These are phyloP conservation scores for Anthophora plumipes DNA, from an alignment of 2,888 invertebrate genomes.

Conservation along the genomic window DNA sequence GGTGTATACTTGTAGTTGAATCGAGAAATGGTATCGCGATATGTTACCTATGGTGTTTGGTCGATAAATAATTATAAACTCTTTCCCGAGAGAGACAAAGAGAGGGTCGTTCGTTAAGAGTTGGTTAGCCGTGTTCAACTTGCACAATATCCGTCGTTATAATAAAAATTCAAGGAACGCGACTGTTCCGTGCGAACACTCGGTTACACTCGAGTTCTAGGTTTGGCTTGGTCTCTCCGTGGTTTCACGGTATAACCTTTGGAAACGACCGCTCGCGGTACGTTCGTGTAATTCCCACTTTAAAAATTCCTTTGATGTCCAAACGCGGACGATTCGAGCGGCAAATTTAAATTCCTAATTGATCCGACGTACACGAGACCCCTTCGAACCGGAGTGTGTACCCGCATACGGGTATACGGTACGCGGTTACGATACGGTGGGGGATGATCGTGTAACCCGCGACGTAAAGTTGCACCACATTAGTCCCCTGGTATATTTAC, in stretches of 20 bases:
- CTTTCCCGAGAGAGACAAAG: not conserved
- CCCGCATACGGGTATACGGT: constrained; percentile 27
- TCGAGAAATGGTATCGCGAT: constrained; percentile 7
- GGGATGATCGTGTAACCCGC: constrained; percentile 75
- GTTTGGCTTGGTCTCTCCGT: not conserved
- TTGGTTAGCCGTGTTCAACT: not conserved
- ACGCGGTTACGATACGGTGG: constrained; percentile 41
- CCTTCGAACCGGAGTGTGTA: constrained; percentile 1
- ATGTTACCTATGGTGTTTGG: not conserved
- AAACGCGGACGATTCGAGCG: constrained; percentile 73
- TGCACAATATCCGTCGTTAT: not conserved
- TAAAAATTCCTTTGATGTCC: constrained; percentile 68
- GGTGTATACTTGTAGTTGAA: not conserved
- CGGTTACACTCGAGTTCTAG: not conserved
- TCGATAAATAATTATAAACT: not conserved
- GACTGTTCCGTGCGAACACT: constrained; percentile 10
- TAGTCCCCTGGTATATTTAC: constrained; percentile 80
- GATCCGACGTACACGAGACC: constrained; percentile 58
- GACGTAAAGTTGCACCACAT: constrained; percentile 79
- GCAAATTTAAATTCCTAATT: constrained; percentile 80
- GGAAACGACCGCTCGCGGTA: constrained; percentile 20
- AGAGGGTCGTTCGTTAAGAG: not conserved
- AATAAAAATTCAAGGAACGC: constrained; percentile 32
- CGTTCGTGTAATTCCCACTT: constrained; percentile 38
- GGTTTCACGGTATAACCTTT: constrained; percentile 32